These are phyloP conservation scores for Andrena praecox DNA, from an alignment of 2,888 invertebrate species.

Conservation along the genomic window DNA sequence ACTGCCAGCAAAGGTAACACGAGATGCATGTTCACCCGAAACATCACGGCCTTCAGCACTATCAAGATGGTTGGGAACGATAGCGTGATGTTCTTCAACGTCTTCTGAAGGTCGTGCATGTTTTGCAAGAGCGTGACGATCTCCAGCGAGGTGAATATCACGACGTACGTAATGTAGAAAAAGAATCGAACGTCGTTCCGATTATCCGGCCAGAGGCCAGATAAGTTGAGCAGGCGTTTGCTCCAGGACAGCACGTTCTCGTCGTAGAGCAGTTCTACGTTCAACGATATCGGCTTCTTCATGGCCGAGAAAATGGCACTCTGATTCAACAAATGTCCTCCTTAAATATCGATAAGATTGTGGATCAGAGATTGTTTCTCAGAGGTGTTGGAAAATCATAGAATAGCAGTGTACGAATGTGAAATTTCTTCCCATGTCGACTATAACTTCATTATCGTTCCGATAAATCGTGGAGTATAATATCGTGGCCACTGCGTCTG, in stretches of 20 bases:
- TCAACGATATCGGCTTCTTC: slow-evolving; percentile 31
- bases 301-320: slow-evolving; percentile 2
- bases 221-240: slow-evolving; percentile 52
- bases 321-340: not conserved
- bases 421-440: not conserved
- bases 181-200: slow-evolving; percentile 56
- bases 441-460: slow-evolving; percentile 1
- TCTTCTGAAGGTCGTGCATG: slow-evolving; percentile 60
- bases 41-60: slow-evolving; percentile 66
- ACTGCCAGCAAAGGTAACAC: slow-evolving; percentile 49
- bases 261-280: slow-evolving; percentile 53
- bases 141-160: slow-evolving; percentile 55
- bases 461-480: no score
- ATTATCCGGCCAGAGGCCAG: slow-evolving; percentile 64
- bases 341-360: not conserved
- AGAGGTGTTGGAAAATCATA: not conserved
- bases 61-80: slow-evolving; percentile 63
- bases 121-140: slow-evolving; percentile 61
- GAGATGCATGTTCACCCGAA: slow-evolving; percentile 61
- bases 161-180: slow-evolving; percentile 57
- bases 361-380: no score
- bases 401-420: not conserved
- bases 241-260: slow-evolving; percentile 62
- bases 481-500: not conserved
- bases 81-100: slow-evolving; percentile 60